phyloP scores from a whole-genome alignment of 2,888 invertebrate genomes.

The Troides helena region DNA sequence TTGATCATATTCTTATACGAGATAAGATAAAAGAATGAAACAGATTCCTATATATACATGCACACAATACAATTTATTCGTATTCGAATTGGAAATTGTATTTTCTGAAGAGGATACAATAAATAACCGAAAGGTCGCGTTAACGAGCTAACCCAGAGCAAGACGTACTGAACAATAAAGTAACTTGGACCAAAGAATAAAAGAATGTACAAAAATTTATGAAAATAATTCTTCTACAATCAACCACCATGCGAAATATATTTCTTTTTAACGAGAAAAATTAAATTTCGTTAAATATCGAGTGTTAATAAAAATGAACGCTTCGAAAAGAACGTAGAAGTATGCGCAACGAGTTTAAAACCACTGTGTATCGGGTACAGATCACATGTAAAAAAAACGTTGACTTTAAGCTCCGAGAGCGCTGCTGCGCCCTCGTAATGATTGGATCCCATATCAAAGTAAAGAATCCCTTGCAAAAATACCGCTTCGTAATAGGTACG shows the following conservation, averaged over 20 bases:
- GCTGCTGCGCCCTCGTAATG: constrained; percentile 58
- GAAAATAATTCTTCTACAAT: constrained; percentile 40
- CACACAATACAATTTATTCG: constrained; percentile 62
- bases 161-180: constrained; percentile 73
- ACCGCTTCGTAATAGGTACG: constrained; percentile 71
- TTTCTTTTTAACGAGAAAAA: constrained; percentile 35
- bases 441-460: constrained; percentile 73
- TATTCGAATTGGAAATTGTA: constrained; percentile 73
- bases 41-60: constrained; percentile 48
- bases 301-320: constrained; percentile 8
- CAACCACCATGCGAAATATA: constrained; percentile 34
- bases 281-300: constrained; percentile 32
- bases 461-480: constrained; percentile 74
- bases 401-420: constrained; percentile 54
- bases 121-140: constrained; percentile 77
- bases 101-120: constrained; percentile 77
- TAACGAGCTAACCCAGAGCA: constrained; percentile 70
- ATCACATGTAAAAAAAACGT: constrained; percentile 62
- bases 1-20: constrained; percentile 15
- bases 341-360: constrained; percentile 8
- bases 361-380: constrained; percentile 55
- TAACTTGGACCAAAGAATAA: constrained; percentile 60
- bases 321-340: constrained; percentile 13
- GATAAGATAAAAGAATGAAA: constrained; percentile 35
- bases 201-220: constrained; percentile 50